Evolutionary conservation across 2,113 vertebrate genomes (phyloP).

Genomic region (Myanophis thanlyinensis): DNA sequence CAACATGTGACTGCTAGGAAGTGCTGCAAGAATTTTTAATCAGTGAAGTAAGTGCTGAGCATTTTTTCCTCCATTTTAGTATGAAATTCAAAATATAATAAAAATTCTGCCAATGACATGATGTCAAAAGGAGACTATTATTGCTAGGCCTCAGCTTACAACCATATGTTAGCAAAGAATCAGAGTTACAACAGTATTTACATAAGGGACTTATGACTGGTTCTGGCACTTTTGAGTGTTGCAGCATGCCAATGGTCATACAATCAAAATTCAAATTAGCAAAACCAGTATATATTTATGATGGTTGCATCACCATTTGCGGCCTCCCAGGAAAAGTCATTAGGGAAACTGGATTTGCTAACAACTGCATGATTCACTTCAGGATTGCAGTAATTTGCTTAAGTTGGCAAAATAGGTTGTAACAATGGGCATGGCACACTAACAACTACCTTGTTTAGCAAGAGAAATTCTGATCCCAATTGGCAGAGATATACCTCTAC

Average conservation of each 20-base stretch:
- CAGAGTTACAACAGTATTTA: background rate
- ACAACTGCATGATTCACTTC: too few species aligned
- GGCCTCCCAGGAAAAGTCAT: too few species aligned
- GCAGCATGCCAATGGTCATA: background rate
- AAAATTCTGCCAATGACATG: background rate
- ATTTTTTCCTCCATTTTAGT: background rate
- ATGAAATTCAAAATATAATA: constrained; percentile 2
- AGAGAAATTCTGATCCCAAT: too few species aligned
- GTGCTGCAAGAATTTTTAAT: background rate
- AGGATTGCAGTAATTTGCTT: too few species aligned
- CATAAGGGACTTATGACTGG: background rate
- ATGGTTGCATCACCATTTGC: too few species aligned
- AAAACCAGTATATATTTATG: too few species aligned
- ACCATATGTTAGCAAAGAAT: background rate
- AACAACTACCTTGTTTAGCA: too few species aligned
- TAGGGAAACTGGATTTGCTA: too few species aligned
- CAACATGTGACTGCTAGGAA: constrained; percentile 12
- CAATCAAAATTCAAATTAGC: background rate
- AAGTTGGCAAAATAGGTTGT: too few species aligned
- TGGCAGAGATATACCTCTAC: too few species aligned
- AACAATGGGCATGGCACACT: too few species aligned
- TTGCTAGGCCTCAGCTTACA: background rate
- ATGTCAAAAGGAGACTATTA: background rate
- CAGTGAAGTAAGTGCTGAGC: background rate
- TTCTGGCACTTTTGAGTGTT: background rate